Conservation (phyloP, 2,797 vertebrate genomes). For the Aldrovandia affinis region DNA sequence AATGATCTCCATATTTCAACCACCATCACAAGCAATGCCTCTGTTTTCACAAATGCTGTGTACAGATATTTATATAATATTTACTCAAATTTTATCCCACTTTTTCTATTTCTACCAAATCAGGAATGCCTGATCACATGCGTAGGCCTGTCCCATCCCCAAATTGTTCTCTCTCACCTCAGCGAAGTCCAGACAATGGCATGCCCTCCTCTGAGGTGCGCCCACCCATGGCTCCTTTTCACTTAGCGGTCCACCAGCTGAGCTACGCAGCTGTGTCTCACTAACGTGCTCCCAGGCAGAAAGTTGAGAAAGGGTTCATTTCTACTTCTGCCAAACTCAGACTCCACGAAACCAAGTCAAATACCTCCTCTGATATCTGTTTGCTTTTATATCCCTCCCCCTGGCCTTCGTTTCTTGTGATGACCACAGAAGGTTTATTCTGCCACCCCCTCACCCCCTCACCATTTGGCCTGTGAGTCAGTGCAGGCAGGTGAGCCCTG, state of each 20-base stretch:
- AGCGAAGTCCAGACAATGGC: too few relatives aligned
- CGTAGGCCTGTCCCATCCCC: background rate
- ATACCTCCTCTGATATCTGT: conserved; percentile 50
- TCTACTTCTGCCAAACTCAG: conserved; percentile 59
- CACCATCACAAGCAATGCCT: background rate
- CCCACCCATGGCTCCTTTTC: background rate
- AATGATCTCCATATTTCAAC: conserved; percentile 31
- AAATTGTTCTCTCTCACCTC: background rate
- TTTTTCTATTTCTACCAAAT: background rate
- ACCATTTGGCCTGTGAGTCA: conserved; percentile 77
- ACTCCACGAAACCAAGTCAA: background rate
- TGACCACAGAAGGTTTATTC: conserved; percentile 74
- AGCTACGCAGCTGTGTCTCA: background rate
- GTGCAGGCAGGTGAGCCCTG: conserved; percentile 49
- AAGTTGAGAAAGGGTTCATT: background rate
- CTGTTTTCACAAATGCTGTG: background rate
- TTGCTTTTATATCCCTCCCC: conserved; percentile 53
- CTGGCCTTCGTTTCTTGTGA: conserved; percentile 34
- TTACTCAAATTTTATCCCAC: background rate
- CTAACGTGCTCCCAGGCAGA: background rate
- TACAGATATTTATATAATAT: background rate
- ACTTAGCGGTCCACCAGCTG: too few relatives aligned
- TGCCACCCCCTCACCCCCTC: background rate
- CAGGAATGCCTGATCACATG: background rate
- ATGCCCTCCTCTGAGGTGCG: background rate